Conservation (phyloP, 2,888 invertebrate species). For the Cataglyphis altisquamis region DNA sequence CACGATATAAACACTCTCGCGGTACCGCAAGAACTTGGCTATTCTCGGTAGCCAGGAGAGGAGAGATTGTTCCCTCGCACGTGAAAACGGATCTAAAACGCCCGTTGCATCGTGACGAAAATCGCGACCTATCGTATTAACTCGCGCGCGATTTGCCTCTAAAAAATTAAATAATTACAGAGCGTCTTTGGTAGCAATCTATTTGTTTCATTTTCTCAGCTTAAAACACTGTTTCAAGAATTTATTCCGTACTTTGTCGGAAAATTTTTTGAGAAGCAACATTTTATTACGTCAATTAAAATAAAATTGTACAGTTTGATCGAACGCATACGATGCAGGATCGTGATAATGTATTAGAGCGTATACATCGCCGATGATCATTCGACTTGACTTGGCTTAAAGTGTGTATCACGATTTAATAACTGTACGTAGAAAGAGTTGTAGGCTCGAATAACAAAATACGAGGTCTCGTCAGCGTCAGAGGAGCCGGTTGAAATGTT, state of each 20-base stretch:
- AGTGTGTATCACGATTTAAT: neutral
- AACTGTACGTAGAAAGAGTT: slow-evolving; percentile 10
- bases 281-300: neutral
- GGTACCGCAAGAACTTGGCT: slow-evolving; percentile 71
- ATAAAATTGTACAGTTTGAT: slow-evolving; percentile 11
- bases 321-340: neutral
- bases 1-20: slow-evolving; percentile 77
- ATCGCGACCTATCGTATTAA: neutral
- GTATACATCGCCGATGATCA: neutral
- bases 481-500: slow-evolving; percentile 58
- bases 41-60: slow-evolving; percentile 73
- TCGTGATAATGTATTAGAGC: neutral
- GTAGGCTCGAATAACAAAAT: slow-evolving; percentile 33
- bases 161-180: slow-evolving; percentile 8
- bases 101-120: neutral
- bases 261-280: neutral
- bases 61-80: neutral
- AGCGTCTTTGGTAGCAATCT: neutral
- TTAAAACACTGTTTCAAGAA: neutral
- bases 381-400: neutral
- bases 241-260: neutral
- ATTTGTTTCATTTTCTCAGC: neutral
- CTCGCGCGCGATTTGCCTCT: neutral
- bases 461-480: slow-evolving; percentile 20
- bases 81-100: slow-evolving; percentile 9